Evolutionary conservation across 2,797 vertebrate genomes (phyloP), one percentile per base, ranked within the genome.

Genomic region (Leptoclinus maculatus): DNA sequence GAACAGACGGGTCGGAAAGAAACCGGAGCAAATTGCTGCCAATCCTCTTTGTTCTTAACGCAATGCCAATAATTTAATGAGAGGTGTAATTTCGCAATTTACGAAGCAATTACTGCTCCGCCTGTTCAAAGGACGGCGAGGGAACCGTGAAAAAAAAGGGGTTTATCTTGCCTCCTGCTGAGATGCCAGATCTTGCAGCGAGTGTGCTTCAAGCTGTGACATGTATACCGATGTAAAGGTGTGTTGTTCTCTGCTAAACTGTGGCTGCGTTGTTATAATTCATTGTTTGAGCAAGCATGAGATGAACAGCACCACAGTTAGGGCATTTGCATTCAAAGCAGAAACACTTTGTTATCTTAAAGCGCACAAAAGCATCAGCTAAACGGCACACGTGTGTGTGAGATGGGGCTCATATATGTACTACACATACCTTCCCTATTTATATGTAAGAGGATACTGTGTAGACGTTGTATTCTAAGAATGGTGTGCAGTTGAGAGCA

Each of bases 51-150:
- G 67, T 67, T 84, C 74, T 38, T 76, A 81, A 91, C 80, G 79
- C 71, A 59, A 66, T 67, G 77, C 60, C 86, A 86, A 88, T 76
- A 73, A 83, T 81, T 66, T 81, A 83, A 86, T 80, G 78, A 80
- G 65, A 66, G 59, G 16, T 74, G 29, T 64, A 70, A 79, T 49
- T 79, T 77, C 65, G 56, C 63, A 87, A 81, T 85, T 82, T 75
- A 80, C 29, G 2, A 66, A 29, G 34, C 65, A 87, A 83, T 87
- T 84, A 85, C 74, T 29, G 58, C 59, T 53, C 56, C 71, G 76
- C 68, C 56, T 41, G 51, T 82, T 85, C 66, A 85, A 77, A 84
- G 60, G 41, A 25, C 27, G 29, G 6, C 9, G 2, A 60, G 60
- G n/a, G 13, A 73, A 0, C 1, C 16, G 17, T 54, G 43, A 3